These are phyloP conservation scores for Microtus montanus DNA, from an alignment of 2,113 vertebrate species.

Conservation along the genomic window DNA sequence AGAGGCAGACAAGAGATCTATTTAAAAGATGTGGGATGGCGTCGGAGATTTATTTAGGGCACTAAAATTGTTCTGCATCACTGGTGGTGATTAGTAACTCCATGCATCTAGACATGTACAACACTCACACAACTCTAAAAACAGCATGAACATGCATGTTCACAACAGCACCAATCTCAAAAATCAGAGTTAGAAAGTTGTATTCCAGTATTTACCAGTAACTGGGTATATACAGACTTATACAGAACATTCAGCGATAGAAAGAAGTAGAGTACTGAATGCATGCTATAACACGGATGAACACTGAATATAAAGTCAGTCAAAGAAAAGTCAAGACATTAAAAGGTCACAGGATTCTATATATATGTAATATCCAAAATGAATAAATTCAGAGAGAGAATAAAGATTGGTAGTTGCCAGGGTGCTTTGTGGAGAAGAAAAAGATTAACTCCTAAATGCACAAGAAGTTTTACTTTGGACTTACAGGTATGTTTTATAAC, in stretches of 20 bases:
- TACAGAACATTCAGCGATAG: neutral
- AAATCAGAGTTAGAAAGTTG: neutral
- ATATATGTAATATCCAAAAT: conserved; percentile 22
- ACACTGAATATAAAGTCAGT: conserved; percentile 34
- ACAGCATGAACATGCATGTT: neutral
- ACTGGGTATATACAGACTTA: neutral
- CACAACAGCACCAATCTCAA: conserved; percentile 4
- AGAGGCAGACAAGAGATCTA: neutral
- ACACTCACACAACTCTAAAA: conserved; percentile 4
- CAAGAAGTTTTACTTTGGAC: conserved; percentile 20
- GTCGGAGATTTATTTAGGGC: neutral
- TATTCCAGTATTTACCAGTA: neutral
- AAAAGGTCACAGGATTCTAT: conserved; percentile 33
- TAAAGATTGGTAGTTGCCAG: conserved; percentile 4
- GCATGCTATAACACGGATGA: neutral
- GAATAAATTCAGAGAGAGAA: conserved; percentile 17
- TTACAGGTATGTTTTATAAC: conserved; percentile 46
- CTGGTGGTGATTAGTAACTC: neutral
- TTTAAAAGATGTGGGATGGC: neutral
- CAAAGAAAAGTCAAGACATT: conserved; percentile 33
- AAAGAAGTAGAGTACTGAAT: conserved; percentile 43
- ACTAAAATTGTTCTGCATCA: neutral
- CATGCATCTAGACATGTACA: neutral
- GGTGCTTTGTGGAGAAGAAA: neutral
- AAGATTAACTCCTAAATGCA: neutral